Base-by-base conservation (phyloP, 2,797 vertebrate species). In the Rhinogobio ventralis region DNA sequence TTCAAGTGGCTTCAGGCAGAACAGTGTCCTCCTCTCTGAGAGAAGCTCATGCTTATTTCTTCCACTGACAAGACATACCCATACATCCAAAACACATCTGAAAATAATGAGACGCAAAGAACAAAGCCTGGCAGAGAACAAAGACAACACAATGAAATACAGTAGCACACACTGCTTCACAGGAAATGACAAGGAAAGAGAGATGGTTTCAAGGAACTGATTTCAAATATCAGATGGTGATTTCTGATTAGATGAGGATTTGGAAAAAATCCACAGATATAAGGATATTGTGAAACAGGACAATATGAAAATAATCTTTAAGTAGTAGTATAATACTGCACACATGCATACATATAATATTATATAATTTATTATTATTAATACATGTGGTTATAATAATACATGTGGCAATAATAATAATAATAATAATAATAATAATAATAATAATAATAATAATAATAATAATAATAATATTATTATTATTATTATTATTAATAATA, bases 1-100 rank as follows among this genome's bases (percentile, higher is more conserved):
- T 42, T 46, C 23, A 78, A 30, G 42, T 30, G 72, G 85, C 75
- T 66, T 45, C n/a, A 55, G 49, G 46, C 55, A 62, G 55, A 81
- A 17, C 51, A 46, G 53, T 10, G 51, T 60, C 62, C 55, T 69
- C 23, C 72, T 25, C 69, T n/a, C 36, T 30, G 23, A 64, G 33
- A 39, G 19, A 67, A 10, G 25, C 7, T 75, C 75, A 78, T 69
- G 83, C 33, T 36, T 62, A 46, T 49, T 81, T 69, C 57, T 79
- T 82, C n/a, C 73, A 45, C 66, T n/a, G 53, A 85, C 23, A 79
- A 68, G 7, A 64, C 68, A 79, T 55, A 84, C 49, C 72, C 46
- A 68, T 78, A 57, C 67, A 42, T 20, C 51, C 49, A 68, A 74
- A 68, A 76, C 15, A 55, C 73, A 75, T 39, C 68, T 17, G 30